phyloP scores from a whole-genome alignment of 2,113 vertebrate genomes.

The Gila orcuttii region DNA sequence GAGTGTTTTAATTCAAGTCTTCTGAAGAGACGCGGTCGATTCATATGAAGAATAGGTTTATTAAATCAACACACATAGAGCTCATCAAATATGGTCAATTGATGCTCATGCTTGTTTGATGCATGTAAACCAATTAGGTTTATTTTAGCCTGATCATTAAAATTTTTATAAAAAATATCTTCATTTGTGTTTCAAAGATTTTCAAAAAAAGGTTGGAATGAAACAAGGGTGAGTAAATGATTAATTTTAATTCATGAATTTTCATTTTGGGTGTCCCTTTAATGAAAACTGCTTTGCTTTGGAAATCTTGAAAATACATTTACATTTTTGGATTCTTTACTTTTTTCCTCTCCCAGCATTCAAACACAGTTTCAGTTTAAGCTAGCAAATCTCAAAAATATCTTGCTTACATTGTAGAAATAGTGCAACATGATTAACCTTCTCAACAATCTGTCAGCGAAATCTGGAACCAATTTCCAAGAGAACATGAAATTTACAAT shows the following conservation, averaged over 20 bases:
- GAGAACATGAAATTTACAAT: not conserved
- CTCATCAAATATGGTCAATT: not conserved
- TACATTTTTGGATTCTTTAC: not conserved
- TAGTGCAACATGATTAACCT: not conserved
- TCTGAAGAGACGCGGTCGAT: not conserved
- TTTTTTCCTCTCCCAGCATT: not conserved
- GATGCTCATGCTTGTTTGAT: not conserved
- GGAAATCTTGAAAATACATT: not conserved
- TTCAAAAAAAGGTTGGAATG: not conserved
- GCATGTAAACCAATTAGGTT: not conserved
- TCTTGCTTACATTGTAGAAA: slow-evolving; percentile 1
- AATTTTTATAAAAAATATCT: not conserved
- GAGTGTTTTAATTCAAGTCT: not conserved
- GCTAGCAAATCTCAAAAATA: not conserved
- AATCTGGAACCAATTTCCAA: slow-evolving; percentile 3
- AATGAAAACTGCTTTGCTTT: not conserved
- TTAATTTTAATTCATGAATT: too few relatives aligned
- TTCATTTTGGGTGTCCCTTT: too few relatives aligned
- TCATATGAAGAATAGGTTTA: not conserved
- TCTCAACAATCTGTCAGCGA: not conserved
- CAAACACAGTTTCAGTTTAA: not conserved
- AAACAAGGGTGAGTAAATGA: not conserved
- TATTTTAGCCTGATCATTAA: not conserved
- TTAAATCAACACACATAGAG: not conserved
- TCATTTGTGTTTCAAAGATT: not conserved